phyloP scores from a whole-genome alignment of 2,797 vertebrate species.

The Hippopotamyrus pictus region DNA sequence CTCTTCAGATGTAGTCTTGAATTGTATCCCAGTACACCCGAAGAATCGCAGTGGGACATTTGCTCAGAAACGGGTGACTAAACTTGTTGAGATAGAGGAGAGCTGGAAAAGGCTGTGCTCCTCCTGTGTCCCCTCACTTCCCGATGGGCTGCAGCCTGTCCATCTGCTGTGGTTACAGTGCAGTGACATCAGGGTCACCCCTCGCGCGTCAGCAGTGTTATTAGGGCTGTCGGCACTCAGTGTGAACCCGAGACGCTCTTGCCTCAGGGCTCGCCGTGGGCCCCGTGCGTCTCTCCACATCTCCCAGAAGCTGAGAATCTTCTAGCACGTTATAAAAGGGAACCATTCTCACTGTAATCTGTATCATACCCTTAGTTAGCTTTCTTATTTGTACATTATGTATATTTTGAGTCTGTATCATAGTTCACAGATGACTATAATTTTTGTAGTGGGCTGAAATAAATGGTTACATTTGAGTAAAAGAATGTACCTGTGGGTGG shows the following conservation, averaged over 20 bases:
- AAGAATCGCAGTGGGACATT: neutral
- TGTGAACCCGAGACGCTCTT: neutral
- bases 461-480: slow-evolving; percentile 58
- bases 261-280: neutral
- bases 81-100: neutral
- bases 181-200: neutral
- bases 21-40: neutral
- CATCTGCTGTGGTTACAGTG: neutral
- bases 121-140: neutral
- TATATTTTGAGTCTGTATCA: slow-evolving; percentile 68
- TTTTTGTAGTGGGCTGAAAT: slow-evolving; percentile 75
- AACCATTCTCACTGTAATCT: slow-evolving; percentile 44
- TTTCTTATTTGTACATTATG: slow-evolving; percentile 60
- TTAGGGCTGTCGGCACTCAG: neutral
- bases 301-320: slow-evolving; percentile 6
- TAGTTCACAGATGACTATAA: slow-evolving; percentile 59
- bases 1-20: neutral
- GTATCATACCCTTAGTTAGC: slow-evolving; percentile 40
- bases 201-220: neutral
- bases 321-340: slow-evolving; percentile 34
- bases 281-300: neutral
- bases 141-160: neutral
- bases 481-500: neutral
- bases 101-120: neutral
- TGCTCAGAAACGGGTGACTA: neutral